These are phyloP conservation scores for Creontiades dilutus DNA, from an alignment of 2,888 invertebrate genomes.

Conservation along the genomic window DNA sequence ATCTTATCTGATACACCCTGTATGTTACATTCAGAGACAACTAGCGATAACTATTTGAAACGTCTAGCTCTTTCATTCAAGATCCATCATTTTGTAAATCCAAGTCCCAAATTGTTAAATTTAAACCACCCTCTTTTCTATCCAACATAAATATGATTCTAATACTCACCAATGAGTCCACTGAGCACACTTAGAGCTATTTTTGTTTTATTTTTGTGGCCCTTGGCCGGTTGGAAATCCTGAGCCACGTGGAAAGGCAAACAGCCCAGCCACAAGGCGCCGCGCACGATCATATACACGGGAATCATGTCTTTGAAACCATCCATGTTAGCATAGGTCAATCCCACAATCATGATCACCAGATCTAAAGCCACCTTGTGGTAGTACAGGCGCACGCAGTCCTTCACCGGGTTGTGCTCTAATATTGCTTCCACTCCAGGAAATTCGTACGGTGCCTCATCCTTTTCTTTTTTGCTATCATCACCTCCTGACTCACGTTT, in stretches of 20 bases:
- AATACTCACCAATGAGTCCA: neutral
- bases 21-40: too few relatives aligned
- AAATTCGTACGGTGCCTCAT: neutral
- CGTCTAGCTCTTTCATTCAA: too few relatives aligned
- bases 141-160: too few relatives aligned
- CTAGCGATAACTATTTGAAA: too few relatives aligned
- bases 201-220: neutral
- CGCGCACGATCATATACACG: neutral
- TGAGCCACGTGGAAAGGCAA: neutral
- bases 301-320: neutral
- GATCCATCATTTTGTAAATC: too few relatives aligned
- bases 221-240: neutral
- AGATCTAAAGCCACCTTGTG: neutral
- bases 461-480: neutral
- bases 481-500: neutral
- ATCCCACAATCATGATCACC: neutral
- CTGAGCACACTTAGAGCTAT: neutral
- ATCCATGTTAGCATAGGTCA: neutral
- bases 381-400: neutral
- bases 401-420: neutral
- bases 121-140: too few relatives aligned
- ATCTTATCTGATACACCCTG: too few relatives aligned
- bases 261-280: neutral
- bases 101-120: too few relatives aligned
- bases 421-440: neutral